Percentiles rank a stretch among this genome's conserved stretches.
Evolutionary conservation across 2,888 invertebrate genomes (phyloP).

Genomic region (Atethmia centrago): DNA sequence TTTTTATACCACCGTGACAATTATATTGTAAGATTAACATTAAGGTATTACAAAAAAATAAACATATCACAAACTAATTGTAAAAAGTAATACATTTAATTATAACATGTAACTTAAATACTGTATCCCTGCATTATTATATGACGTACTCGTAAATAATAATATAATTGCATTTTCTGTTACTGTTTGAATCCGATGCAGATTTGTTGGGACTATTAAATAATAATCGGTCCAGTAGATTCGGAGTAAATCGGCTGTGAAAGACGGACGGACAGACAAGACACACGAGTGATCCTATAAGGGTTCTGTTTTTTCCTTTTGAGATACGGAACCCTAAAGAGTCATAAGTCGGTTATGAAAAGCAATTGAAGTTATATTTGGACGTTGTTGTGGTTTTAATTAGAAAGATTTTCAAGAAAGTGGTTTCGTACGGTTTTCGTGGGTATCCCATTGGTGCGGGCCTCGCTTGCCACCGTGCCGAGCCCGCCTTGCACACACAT

Average conservation of each 20-base stretch:
- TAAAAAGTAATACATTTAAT: constrained; percentile 63
- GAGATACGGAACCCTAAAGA: no score
- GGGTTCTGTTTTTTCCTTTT: no score
- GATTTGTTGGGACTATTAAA: neutral
- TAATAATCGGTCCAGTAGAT: no score
- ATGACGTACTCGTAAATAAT: constrained; percentile 28
- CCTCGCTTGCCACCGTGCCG: no score
- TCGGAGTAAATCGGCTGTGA: no score
- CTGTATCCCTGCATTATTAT: constrained; percentile 60
- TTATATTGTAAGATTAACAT: constrained; percentile 64
- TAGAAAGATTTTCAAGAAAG: neutral
- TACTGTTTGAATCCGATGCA: constrained; percentile 2
- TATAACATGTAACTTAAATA: constrained; percentile 61
- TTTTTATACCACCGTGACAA: constrained; percentile 67
- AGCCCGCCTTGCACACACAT: neutral
- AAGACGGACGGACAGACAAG: no score
- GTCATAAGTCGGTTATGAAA: neutral
- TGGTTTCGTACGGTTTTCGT: neutral
- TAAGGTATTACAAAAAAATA: constrained; percentile 68
- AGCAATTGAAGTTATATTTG: neutral
- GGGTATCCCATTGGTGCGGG: neutral
- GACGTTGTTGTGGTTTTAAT: neutral
- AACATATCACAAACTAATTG: constrained; percentile 72
- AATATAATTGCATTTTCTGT: constrained; percentile 26
- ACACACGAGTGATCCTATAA: no score